Evolutionary conservation across 2,888 invertebrate species (phyloP), one percentile per base, ranked within the genome.

Genomic region (Trypoxylon attenuatum): DNA sequence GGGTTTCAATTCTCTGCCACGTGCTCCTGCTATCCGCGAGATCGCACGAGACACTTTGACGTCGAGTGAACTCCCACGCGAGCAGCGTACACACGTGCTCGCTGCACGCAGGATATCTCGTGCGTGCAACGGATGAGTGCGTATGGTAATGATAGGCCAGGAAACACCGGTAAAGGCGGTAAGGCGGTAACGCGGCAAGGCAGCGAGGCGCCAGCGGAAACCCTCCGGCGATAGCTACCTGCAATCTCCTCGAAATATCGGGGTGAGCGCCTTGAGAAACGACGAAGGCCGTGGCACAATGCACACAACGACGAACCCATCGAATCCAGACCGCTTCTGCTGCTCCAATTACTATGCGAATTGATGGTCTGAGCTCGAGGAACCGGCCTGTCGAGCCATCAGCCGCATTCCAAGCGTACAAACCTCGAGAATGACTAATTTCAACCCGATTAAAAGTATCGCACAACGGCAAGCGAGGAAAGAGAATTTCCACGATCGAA

Each of bases 121-220:
- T 77, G 79, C 82, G 78, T 79, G 82, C 78, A 80, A 80, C 77
- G 75, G 77, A 77, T 75, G 79, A 77, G 76, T 77, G 81, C 77
- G 81, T 79, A 82, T 76, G 79, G 76, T 83, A 83, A 83, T 83
- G 82, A 83, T 82, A 80, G 82, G 79, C 79, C 71, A 74, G 74
- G 73, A 13, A 79, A 81, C n/a, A n/a, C n/a, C n/a, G n/a, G n/a
- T n/a, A n/a, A n/a, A n/a, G n/a, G n/a, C n/a, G n/a, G n/a, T n/a
- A n/a, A n/a, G n/a, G n/a, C n/a, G n/a, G n/a, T n/a, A n/a, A n/a
- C n/a, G n/a, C n/a, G n/a, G n/a, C n/a, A 81, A 73, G 76, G 73
- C 78, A 79, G 71, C 65, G 68, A 78, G 83, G 82, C 83, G 83
- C 82, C 81, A 77, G 76, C 71, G 73, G 64, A 78, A 79, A 70